Evolutionary conservation across 2,113 vertebrate species (phyloP), one percentile per base, ranked within the genome.

Genomic region (Phylloscopus trochilus): DNA sequence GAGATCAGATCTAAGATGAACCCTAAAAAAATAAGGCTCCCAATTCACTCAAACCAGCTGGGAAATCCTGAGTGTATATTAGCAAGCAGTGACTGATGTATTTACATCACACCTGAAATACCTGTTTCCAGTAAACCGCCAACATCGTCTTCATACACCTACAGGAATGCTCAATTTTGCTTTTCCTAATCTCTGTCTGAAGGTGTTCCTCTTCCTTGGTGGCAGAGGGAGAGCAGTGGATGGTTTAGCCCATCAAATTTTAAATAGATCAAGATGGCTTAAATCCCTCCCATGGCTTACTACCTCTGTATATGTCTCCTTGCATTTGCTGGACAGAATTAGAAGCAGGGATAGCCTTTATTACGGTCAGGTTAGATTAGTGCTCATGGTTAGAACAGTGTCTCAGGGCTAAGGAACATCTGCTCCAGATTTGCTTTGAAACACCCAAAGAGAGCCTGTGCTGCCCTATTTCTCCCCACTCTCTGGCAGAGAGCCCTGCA

Each of bases 361-460:
- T 26, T 79, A 79, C 0, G 26, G 70, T 87, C 78, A 74, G 46
- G 68, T 80, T 58, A 76, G 63, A 81, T 89, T 51, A 94, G 90
- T 9, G 7, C 67, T 89, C 4, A 2, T 56, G n/a, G 69, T 58
- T 79, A 93, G 27, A 82, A 37, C 46, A 80, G 24, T 24, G 30
- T 73, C 78, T 81, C 49, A 73, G 53, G 83, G 80, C 83, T 74
- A 79, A 91, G 23, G 44, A 91, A 91, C 85, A 93, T 75, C 89
- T 88, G 91, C 86, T 93, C 74, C 58, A 69, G 63, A 73, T 94
- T 76, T 88, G 31, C n/a, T 73, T 66, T 85, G 44, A 78, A 90
- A 87, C 68, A 87, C 13, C 62, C 60, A 39, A 81, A 82, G 51
- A 79, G 59, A 87, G 63, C 15, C 44, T 64, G 37, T 33, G 37